Conservation (phyloP, 2,888 invertebrate species). For the Axea sp. region DNA sequence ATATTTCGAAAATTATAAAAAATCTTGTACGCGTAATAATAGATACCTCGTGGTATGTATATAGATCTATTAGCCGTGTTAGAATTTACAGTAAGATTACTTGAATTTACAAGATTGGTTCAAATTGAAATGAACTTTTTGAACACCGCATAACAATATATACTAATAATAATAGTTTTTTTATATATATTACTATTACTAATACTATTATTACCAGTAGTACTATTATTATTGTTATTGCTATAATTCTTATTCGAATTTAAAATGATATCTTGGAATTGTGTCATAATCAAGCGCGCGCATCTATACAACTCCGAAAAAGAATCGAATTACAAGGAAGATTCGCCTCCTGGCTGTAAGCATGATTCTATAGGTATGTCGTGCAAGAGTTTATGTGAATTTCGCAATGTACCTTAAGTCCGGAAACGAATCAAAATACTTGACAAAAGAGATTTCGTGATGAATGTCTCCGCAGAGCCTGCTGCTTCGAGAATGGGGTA, state of each 20-base stretch:
- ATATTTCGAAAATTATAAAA: too few relatives aligned
- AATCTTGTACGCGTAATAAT: too few relatives aligned
- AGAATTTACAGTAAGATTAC: too few relatives aligned
- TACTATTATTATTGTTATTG: too few relatives aligned
- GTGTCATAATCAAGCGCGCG: conserved; percentile 39
- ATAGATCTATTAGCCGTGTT: too few relatives aligned
- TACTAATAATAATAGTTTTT: too few relatives aligned
- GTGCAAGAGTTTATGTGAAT: conserved; percentile 57
- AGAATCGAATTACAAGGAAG: conserved; percentile 54
- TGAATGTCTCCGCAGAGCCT: conserved; percentile 41
- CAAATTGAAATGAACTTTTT: conserved; percentile 24
- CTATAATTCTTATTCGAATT: conserved; percentile 49
- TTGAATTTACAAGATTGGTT: conserved; percentile 22
- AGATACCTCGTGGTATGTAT: too few relatives aligned
- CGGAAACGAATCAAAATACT: conserved; percentile 58
- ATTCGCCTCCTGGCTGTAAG: conserved; percentile 29
- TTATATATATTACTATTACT: too few relatives aligned
- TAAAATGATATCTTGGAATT: conserved; percentile 42
- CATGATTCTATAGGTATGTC: conserved; percentile 20
- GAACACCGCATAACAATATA: too few relatives aligned
- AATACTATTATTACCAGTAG: too few relatives aligned
- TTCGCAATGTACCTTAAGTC: conserved; percentile 55
- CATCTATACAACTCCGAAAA: conserved; percentile 14
- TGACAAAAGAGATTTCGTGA: conserved; percentile 55
- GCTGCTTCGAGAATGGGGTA: conserved; percentile 30